phyloP scores from a whole-genome alignment of 1,140 invertebrate species.

The Euglossa dilemma region DNA sequence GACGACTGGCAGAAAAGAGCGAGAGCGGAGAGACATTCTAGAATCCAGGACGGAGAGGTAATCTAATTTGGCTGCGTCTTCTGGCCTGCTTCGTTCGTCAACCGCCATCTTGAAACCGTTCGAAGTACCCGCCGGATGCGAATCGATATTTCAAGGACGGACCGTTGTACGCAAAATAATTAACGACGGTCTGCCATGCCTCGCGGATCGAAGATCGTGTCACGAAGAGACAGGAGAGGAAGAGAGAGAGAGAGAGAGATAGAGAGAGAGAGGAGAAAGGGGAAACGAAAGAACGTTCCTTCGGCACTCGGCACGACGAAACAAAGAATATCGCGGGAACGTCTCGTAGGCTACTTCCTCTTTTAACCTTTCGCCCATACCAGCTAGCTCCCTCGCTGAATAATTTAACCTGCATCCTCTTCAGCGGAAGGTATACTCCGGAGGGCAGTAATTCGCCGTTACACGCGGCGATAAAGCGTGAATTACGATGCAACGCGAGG shows the following conservation, averaged over 20 bases:
- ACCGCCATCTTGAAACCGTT: constrained; percentile 68
- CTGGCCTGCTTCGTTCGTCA: constrained; percentile 50
- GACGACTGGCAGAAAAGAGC: not conserved
- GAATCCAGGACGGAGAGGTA: constrained; percentile 35
- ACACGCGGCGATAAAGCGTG: not conserved
- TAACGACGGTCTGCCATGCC: not conserved
- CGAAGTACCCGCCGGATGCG: constrained; percentile 40
- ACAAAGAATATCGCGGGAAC: not conserved
- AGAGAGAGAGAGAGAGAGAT: not conserved
- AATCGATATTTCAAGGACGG: constrained; percentile 67
- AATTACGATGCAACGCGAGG: not conserved
- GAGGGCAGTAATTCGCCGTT: constrained; percentile 12
- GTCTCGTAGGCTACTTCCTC: not conserved
- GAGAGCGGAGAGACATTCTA: not conserved
- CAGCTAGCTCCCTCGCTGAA: not conserved
- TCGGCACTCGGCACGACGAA: no score
- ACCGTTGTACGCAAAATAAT: constrained; percentile 39
- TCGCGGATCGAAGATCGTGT: constrained; percentile 6
- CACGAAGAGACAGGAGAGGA: no score
- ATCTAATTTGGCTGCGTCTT: constrained; percentile 62
- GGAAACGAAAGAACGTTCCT: not conserved
- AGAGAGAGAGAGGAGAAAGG: not conserved
- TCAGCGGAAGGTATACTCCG: not conserved
- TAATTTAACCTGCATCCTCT: constrained; percentile 23
- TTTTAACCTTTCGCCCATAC: not conserved